Evolutionary conservation across 2,888 invertebrate species (phyloP).

Genomic region (Acleris laterana): DNA sequence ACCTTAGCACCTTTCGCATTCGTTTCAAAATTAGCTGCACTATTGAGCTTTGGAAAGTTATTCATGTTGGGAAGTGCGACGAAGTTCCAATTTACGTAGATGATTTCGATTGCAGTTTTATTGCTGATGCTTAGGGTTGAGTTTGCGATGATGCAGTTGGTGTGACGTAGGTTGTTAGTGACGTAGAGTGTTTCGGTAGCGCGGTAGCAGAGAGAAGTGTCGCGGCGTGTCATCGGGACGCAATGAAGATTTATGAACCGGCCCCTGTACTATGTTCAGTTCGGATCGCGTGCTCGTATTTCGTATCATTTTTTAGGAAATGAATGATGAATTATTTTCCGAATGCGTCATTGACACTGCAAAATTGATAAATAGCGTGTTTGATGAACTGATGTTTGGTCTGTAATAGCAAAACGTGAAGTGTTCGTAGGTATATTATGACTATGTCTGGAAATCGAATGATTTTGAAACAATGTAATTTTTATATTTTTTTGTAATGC

Average conservation of each 20-base stretch:
- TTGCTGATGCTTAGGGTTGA: slow-evolving; percentile 40
- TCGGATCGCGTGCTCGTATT: slow-evolving; percentile 60
- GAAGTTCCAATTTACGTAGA: slow-evolving; percentile 48
- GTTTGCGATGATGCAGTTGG: slow-evolving; percentile 41
- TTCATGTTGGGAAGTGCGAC: slow-evolving; percentile 65
- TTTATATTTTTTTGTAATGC: no score
- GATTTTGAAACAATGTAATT: no score
- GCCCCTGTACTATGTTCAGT: slow-evolving; percentile 55
- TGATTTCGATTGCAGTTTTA: slow-evolving; percentile 42
- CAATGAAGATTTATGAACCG: slow-evolving; percentile 84
- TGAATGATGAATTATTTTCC: slow-evolving; percentile 24
- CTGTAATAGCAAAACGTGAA: no score
- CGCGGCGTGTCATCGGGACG: slow-evolving; percentile 83
- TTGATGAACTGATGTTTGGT: slow-evolving; percentile 7
- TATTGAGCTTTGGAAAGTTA: slow-evolving; percentile 58
- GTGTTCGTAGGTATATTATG: no score
- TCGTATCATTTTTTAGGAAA: slow-evolving; percentile 43
- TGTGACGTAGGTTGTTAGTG: slow-evolving; percentile 57
- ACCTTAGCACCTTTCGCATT: slow-evolving; percentile 56
- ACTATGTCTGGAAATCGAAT: no score
- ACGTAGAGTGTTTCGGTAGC: slow-evolving; percentile 56
- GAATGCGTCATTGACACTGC: slow-evolving; percentile 26
- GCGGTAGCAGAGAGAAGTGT: slow-evolving; percentile 81
- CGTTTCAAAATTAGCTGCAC: slow-evolving; percentile 57
- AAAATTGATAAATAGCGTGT: neutral